Evolutionary conservation across 1,140 invertebrate genomes (phyloP).

Genomic region (Panagrolaimus sp.): DNA sequence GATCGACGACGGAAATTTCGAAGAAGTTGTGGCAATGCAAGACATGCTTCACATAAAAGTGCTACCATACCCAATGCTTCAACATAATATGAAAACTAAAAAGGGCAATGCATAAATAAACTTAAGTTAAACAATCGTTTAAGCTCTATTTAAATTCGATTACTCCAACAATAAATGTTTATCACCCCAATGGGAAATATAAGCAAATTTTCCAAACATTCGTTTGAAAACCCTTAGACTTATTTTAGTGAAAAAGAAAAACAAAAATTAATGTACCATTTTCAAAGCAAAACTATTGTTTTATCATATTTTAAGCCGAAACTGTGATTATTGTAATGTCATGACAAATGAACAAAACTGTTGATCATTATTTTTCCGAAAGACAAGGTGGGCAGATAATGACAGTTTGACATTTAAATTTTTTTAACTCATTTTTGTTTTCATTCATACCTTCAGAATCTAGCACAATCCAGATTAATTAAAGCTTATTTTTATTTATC

Average conservation of each 20-base stretch:
- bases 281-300: too few species aligned
- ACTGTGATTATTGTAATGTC: too few species aligned
- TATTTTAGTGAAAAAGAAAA: too few species aligned
- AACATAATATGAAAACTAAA: slow-evolving; percentile 69
- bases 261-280: too few species aligned
- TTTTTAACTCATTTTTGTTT: too few species aligned
- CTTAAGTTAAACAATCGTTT: background rate
- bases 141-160: background rate
- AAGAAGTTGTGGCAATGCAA: slow-evolving; percentile 85
- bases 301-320: too few species aligned
- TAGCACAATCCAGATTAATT: background rate
- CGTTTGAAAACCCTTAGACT: too few species aligned
- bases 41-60: slow-evolving; percentile 89
- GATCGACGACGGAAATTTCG: slow-evolving; percentile 82
- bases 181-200: background rate
- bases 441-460: background rate
- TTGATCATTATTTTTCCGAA: too few species aligned
- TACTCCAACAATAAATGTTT: background rate
- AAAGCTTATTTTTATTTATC: background rate
- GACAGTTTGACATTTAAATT: too few species aligned
- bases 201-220: background rate
- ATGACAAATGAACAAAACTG: too few species aligned
- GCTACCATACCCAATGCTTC: slow-evolving; percentile 85
- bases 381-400: too few species aligned
- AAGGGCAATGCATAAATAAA: slow-evolving; percentile 22